Conservation (phyloP, 2,888 invertebrate species). For the Drepanosiphum platanoidis region DNA sequence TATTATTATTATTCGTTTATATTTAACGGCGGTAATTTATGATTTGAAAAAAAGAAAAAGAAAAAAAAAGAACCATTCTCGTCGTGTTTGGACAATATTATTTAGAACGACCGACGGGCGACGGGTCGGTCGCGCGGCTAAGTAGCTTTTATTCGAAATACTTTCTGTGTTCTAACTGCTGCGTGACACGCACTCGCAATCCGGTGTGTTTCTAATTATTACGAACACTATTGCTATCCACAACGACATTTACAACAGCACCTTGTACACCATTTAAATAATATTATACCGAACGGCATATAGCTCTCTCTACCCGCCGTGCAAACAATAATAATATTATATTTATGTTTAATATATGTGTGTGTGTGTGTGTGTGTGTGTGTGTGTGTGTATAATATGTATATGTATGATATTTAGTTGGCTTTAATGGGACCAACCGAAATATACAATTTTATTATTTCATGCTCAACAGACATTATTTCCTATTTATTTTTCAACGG, state of each 20-base stretch:
- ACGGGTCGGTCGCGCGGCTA: conserved; percentile 24
- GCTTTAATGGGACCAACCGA: conserved; percentile 10
- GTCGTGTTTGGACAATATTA: conserved; percentile 56
- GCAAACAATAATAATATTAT: not conserved
- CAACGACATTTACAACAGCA: conserved; percentile 38
- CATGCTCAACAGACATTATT: conserved; percentile 52
- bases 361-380: not conserved
- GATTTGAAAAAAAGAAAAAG: conserved; percentile 10
- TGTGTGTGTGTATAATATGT: not conserved
- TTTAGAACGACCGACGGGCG: too few relatives aligned
- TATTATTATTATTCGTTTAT: not conserved
- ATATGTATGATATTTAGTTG: not conserved
- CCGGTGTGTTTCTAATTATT: conserved; percentile 47
- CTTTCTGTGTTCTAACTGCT: conserved; percentile 26
- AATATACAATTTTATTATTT: conserved; percentile 41
- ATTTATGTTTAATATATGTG: not conserved
- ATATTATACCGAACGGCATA: not conserved
- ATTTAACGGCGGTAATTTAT: conserved; percentile 35
- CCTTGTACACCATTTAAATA: conserved; percentile 50
- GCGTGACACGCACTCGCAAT: conserved; percentile 52
- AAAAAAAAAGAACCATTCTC: conserved; percentile 31
- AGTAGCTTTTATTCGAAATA: conserved; percentile 41
- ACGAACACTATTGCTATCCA: conserved; percentile 42
- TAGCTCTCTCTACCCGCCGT: not conserved
- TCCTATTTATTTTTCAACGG: not conserved